Conservation (phyloP, 2,113 vertebrate genomes). For the rabbit (Oryctolagus cuniculus) region mOryCun1.1 NC_091436.1:114558501-114559000, state of each 20-base stretch:
- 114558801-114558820: neutral
- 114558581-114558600: conserved; percentile 10
- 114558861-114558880: neutral
- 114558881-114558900: neutral
- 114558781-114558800: neutral
- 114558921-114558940: neutral
- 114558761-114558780: neutral
- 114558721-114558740: neutral
- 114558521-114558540: neutral
- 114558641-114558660: neutral
- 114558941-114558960: neutral
- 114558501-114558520: neutral
- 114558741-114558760: neutral
- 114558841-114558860: neutral
- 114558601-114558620: neutral
- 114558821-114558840: conserved; percentile 12
- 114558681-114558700: neutral
- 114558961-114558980: neutral
- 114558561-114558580: neutral
- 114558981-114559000: neutral
- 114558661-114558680: neutral
- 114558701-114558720: neutral
- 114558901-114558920: neutral
- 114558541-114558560: neutral
- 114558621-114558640: neutral